Conservation (phyloP, 37 sponge, comb jelly and placozoan species). For the Chondrosia reniformis region DNA sequence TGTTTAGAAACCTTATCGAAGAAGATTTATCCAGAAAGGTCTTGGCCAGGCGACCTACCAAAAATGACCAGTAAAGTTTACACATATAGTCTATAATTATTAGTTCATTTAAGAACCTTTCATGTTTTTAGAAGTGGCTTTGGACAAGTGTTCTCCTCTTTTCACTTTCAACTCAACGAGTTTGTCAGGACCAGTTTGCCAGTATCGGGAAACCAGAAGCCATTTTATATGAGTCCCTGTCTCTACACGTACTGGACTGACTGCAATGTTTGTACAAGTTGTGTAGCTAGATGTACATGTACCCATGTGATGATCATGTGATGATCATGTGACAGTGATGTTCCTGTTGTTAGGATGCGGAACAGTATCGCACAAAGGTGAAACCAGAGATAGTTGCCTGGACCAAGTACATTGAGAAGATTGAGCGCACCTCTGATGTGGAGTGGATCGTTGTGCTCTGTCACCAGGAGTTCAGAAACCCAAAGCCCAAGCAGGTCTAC, state of each 20-base stretch:
- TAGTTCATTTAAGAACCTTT: neutral
- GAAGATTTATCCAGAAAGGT: neutral
- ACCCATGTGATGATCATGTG: neutral
- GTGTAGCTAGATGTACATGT: neutral
- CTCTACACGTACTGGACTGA: conserved; percentile 68
- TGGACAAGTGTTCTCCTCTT: neutral
- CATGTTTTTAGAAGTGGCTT: neutral
- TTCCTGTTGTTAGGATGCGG: neutral
- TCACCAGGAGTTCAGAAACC: neutral
- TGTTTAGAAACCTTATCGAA: conserved; percentile 6
- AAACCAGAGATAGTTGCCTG: neutral
- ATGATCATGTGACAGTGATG: neutral
- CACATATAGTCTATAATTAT: no score
- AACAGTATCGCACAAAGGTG: neutral
- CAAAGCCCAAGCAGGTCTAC: neutral
- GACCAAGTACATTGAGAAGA: neutral
- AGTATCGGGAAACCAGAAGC: neutral
- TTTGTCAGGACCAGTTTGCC: neutral
- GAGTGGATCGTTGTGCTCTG: neutral
- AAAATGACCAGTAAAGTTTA: neutral
- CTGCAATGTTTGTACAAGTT: conserved; percentile 29
- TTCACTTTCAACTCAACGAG: neutral
- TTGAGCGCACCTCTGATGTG: neutral
- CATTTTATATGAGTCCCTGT: conserved; percentile 38
- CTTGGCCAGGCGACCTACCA: neutral